A percentile compares a stretch with the other conserved stretches of the same genome.
These are phyloP conservation scores for Clinocottus analis DNA, from an alignment of 2,113 vertebrate genomes.

Conservation along the genomic window DNA sequence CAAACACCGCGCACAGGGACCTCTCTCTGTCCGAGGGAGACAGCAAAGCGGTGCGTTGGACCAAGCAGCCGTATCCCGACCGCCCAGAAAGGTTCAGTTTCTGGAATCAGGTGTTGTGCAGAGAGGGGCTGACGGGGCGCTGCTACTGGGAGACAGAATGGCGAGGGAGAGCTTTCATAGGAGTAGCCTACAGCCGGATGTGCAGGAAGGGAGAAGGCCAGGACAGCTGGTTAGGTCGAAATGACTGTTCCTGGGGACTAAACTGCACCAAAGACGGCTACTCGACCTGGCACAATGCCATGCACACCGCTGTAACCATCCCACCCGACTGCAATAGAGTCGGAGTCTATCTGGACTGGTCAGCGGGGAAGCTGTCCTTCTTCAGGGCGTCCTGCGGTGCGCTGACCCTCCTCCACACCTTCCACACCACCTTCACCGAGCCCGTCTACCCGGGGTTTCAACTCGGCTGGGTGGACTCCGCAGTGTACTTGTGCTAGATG, in stretches of 20 bases:
- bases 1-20: slow-evolving; percentile 71
- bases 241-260: slow-evolving; percentile 70
- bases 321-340: slow-evolving; percentile 41
- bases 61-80: slow-evolving; percentile 34
- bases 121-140: slow-evolving; percentile 52
- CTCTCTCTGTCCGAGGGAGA: slow-evolving; percentile 58
- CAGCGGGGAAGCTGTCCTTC: slow-evolving; percentile 61
- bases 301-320: background rate
- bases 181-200: slow-evolving; percentile 64
- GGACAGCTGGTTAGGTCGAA: slow-evolving; percentile 66
- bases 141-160: slow-evolving; percentile 76
- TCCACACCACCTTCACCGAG: slow-evolving; percentile 63
- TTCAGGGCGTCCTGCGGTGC: slow-evolving; percentile 39
- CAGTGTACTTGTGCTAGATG: slow-evolving; percentile 41
- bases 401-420: slow-evolving; percentile 58
- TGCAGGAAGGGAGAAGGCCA: slow-evolving; percentile 62
- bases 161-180: slow-evolving; percentile 53
- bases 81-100: slow-evolving; percentile 65
- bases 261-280: slow-evolving; percentile 55
- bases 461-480: slow-evolving; percentile 64
- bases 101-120: slow-evolving; percentile 71
- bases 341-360: slow-evolving; percentile 71
- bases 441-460: slow-evolving; percentile 65
- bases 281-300: slow-evolving; percentile 35
- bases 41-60: slow-evolving; percentile 50